Evolutionary conservation across 2,797 vertebrate genomes (phyloP), one percentile per base, ranked within the genome.

Genomic region (Mycteria americana): DNA sequence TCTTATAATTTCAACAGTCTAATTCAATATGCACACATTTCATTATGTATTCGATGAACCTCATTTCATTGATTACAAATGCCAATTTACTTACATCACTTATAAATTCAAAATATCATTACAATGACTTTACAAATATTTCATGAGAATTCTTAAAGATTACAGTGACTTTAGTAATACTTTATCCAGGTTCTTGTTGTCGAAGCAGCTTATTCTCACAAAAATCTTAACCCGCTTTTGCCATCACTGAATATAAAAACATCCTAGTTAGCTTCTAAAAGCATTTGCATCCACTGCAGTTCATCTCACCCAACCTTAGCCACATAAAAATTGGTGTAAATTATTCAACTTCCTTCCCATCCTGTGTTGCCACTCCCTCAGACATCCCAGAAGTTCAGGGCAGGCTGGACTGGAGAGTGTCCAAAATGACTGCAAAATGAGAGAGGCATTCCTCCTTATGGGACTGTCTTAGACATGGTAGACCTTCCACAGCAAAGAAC

Each of bases 381-480:
- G 31, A 15, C 14, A 74, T 17, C 43, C 43, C 0, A 72, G 35
- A 39, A 79, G 16, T 75, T 60, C 28, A 37, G 10, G 35, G 33
- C 14, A 63, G 17, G 9, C 24, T 79, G 35, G 16, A 68, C 7
- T 37, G 37, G 37, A 37, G 9, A 37, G 37, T 37, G 37, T 37
- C 37, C 37, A 37, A 37, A 37, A 37, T 37, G 45, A 43, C 33
- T 46, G 43, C n/a, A 54, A 85, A 78, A 60, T 51, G 27, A 67
- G 11, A 51, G 25, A 30, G 2, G 6, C 9, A 43, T 35, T 18
- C 18, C 59, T 81, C 21, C 18, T 46, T 33, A 11, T 13, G 17
- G 18, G 24, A 35, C 24, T 1, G 3, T 18, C 5, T 60, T 72
- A 56, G 10, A 14, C 19, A 12, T 1, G 0, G 10, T 21, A 62